A percentile compares a stretch with the other conserved stretches of the same genome.
These are phyloP conservation scores for Pseudomyrmex gracilis DNA, from an alignment of 1,140 invertebrate species.

Conservation along the genomic window DNA sequence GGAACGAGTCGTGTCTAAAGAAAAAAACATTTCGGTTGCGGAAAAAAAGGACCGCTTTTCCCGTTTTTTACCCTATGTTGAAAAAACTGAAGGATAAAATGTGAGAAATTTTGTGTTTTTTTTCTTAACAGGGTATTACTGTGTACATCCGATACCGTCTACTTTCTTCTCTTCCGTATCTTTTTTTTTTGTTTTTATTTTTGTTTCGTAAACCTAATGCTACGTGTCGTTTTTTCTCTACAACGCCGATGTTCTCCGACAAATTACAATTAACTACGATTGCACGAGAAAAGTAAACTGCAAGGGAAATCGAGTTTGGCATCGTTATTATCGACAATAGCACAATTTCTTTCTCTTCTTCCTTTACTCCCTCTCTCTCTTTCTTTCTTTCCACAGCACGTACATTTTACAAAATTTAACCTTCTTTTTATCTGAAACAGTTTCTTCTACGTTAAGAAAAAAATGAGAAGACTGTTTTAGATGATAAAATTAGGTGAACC, in stretches of 20 bases:
- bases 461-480: conserved; percentile 33
- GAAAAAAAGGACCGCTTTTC: too few relatives aligned
- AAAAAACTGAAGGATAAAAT: too few relatives aligned
- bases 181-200: conserved; percentile 29
- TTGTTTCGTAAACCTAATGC: conserved; percentile 1
- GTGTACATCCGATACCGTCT: too few relatives aligned
- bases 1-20: too few relatives aligned
- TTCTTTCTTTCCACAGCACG: too few relatives aligned
- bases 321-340: conserved; percentile 1
- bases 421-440: conserved; percentile 3
- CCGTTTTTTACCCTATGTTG: too few relatives aligned
- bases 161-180: neutral
- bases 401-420: neutral
- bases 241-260: conserved; percentile 35
- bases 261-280: conserved; percentile 34
- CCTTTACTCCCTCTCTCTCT: neutral
- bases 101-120: too few relatives aligned
- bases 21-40: too few relatives aligned
- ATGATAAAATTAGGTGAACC: conserved; percentile 29
- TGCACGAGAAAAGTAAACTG: conserved; percentile 29
- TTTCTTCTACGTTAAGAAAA: conserved; percentile 18
- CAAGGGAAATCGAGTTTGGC: conserved; percentile 26
- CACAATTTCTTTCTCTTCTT: neutral
- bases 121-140: too few relatives aligned
- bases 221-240: conserved; percentile 18